Conservation (phyloP, 2,888 invertebrate genomes). For the Acanthacorydalis orientalis region DNA sequence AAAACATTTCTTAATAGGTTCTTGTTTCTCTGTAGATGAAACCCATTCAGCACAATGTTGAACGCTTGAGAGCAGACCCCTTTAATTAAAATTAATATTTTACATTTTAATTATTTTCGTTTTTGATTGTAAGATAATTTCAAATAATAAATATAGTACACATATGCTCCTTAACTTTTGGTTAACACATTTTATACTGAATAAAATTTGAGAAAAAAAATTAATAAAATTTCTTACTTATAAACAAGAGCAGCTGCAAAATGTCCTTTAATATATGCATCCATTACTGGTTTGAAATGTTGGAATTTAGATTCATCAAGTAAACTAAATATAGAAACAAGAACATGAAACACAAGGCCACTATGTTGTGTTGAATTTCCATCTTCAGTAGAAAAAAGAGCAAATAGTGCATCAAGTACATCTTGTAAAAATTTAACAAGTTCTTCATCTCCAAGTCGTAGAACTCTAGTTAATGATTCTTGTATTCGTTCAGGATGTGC, state of each 20-base stretch:
- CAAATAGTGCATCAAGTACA: slow-evolving; percentile 82
- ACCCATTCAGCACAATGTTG: slow-evolving; percentile 81
- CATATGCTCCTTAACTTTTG: neutral
- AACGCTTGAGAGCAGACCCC: slow-evolving; percentile 74
- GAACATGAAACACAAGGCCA: slow-evolving; percentile 78
- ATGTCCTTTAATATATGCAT: slow-evolving; percentile 85
- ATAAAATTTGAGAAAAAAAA: neutral
- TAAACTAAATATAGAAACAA: slow-evolving; percentile 82
- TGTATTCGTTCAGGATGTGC: slow-evolving; percentile 74
- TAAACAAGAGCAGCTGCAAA: slow-evolving; percentile 91
- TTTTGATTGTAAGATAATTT: neutral
- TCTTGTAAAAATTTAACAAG: slow-evolving; percentile 89
- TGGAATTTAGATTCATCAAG: slow-evolving; percentile 83
- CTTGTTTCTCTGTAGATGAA: slow-evolving; percentile 70
- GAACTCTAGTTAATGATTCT: slow-evolving; percentile 65
- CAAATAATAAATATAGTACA: neutral
- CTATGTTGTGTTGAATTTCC: slow-evolving; percentile 80
- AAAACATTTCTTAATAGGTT: slow-evolving; percentile 79
- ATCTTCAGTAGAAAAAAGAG: slow-evolving; percentile 85
- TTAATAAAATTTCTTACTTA: slow-evolving; percentile 40
- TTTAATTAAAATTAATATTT: slow-evolving; percentile 20
- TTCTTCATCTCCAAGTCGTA: slow-evolving; percentile 75
- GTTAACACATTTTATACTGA: neutral
- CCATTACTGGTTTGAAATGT: slow-evolving; percentile 85
- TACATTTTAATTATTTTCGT: too few relatives aligned